A percentile compares a stretch with the other conserved stretches of the same genome.
These are phyloP conservation scores for Heterodera filipjevi DNA, from an alignment of 2,888 invertebrate species.

Conservation along the genomic window DNA sequence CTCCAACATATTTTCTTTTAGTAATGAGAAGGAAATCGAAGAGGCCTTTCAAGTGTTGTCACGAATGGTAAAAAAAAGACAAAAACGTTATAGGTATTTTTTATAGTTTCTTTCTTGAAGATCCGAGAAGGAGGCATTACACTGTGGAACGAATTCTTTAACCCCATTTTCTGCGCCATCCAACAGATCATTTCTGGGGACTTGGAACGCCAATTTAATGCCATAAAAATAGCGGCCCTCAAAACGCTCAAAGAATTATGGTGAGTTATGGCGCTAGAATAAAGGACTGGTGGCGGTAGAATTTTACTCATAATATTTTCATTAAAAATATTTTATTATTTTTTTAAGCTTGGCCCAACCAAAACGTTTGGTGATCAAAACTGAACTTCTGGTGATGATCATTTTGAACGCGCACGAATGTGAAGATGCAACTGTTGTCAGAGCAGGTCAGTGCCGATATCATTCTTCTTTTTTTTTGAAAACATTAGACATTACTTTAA, in stretches of 20 bases:
- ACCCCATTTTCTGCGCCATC: conserved; percentile 73
- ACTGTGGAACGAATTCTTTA: conserved; percentile 71
- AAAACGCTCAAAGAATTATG: conserved; percentile 84
- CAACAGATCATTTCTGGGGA: conserved; percentile 31
- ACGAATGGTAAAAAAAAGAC: conserved; percentile 4
- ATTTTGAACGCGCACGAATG: conserved; percentile 83
- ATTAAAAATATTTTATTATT: neutral
- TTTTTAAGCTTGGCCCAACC: conserved; percentile 68
- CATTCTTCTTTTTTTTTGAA: neutral
- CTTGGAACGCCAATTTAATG: conserved; percentile 42
- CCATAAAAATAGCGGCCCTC: conserved; percentile 70
- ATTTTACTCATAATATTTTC: no score
- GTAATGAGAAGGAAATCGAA: conserved; percentile 34
- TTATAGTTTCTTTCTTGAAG: conserved; percentile 43
- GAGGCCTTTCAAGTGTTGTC: conserved; percentile 25
- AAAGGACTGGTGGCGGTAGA: no score
- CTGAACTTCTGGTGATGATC: conserved; percentile 85
- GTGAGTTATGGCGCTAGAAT: conserved; percentile 70
- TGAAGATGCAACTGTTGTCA: conserved; percentile 66
- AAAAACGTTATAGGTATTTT: conserved; percentile 67
- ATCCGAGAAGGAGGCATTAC: conserved; percentile 68
- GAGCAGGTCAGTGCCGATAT: conserved; percentile 66
- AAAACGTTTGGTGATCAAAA: conserved; percentile 82
- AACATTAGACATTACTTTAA: no score
- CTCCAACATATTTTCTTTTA: neutral